Base-by-base conservation (phyloP, 2,888 invertebrate genomes). In the Bimastos eiseni region DNA sequence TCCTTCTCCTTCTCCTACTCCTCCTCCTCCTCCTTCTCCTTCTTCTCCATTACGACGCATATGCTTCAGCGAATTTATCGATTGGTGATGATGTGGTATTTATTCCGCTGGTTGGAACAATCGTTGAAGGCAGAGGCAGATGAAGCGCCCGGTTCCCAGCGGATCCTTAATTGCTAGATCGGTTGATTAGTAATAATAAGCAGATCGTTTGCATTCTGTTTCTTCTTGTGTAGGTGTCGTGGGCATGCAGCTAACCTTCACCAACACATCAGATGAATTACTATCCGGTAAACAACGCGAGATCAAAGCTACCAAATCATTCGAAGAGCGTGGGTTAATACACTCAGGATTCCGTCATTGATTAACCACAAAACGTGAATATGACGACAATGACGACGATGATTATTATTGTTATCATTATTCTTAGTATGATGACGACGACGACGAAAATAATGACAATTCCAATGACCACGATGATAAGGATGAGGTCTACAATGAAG, bases 1-100 rank as follows among this genome's bases (percentile, higher is more conserved):
- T 90, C 37, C 33, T 90, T 36, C 37, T 90, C 36, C 55, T 89
- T 36, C 36, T 89, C 49, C 34, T 34, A 6, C 34, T 84, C 84
- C 84, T 34, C 15, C 34, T 34, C 34, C 84, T 34, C 21, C 33
- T 34, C 34, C 84, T 84, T 13, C 84, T 34, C 34, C 36, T 34
- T 34, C 34, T 84, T n/a, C 84, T 84, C 15, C 15, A 34, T 34
- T 33, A 55, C 55, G 55, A 55, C 55, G 30, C 55, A 30, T 30
- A 55, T 55, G 55, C 24, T 55, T 55, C 55, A 55, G 30, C 55
- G 70, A 70, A 70, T 70, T n/a, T 30, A 70, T 70, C 17, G 70
- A 70, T 70, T 70, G 70, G n/a, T n/a, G 30, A 70, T 70, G 70
- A n/a, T 70, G 30, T n/a, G 30, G 70, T 70, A 70, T 70, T 30